Percentiles rank a stretch among this genome's conserved stretches.
phyloP scores from a whole-genome alignment of 2,797 vertebrate genomes.

The Oryzias dopingdopingensis region DNA sequence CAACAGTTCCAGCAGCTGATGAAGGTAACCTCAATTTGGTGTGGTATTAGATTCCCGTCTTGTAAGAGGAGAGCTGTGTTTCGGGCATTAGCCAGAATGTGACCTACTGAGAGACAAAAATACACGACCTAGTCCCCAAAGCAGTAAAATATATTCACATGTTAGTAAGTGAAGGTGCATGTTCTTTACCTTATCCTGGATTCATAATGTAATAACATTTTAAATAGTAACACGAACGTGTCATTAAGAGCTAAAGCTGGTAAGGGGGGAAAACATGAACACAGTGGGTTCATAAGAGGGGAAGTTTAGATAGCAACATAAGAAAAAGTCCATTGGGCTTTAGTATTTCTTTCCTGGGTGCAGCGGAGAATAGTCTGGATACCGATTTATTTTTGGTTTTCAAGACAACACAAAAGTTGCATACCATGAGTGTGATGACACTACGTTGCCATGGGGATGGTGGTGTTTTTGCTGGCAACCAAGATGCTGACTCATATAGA shows the following conservation, averaged over 20 bases:
- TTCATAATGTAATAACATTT: neutral
- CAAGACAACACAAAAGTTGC: slow-evolving; percentile 4
- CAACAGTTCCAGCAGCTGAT: slow-evolving; percentile 21
- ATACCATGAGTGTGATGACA: slow-evolving; percentile 30
- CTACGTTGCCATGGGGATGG: slow-evolving; percentile 43
- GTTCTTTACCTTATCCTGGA: neutral
- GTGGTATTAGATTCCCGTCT: neutral
- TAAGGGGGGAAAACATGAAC: slow-evolving; percentile 15
- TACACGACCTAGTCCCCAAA: neutral
- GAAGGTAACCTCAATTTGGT: slow-evolving; percentile 5
- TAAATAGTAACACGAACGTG: neutral
- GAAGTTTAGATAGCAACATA: slow-evolving; percentile 37
- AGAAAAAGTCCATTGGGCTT: slow-evolving; percentile 10
- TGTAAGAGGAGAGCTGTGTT: neutral
- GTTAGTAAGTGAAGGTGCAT: no score
- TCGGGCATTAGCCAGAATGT: neutral
- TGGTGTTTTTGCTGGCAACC: slow-evolving; percentile 43
- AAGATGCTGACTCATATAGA: slow-evolving; percentile 48
- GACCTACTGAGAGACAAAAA: neutral
- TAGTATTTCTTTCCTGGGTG: slow-evolving; percentile 21
- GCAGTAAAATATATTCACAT: neutral
- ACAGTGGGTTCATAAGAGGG: slow-evolving; percentile 6
- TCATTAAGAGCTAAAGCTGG: no score
- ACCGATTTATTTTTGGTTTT: neutral
- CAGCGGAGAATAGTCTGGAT: slow-evolving; percentile 11